phyloP scores from a whole-genome alignment of 2,797 vertebrate species.

The Phoeniculus purpureus region DNA sequence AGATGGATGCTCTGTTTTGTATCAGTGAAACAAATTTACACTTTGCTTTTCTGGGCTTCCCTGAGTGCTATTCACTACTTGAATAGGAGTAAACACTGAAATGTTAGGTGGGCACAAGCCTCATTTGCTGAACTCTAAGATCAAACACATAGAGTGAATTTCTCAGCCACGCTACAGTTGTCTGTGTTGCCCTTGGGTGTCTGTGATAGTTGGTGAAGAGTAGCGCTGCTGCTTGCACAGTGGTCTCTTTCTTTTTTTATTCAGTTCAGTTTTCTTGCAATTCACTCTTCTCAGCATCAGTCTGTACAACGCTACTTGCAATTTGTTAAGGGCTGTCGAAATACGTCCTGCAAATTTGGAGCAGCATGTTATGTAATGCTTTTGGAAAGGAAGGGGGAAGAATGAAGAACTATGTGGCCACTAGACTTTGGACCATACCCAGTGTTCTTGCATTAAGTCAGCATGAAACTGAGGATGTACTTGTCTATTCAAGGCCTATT shows the following conservation, averaged over 20 bases:
- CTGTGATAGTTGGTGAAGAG: background rate
- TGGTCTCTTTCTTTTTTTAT: too few relatives aligned
- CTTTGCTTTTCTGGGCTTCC: background rate
- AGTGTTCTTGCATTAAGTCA: background rate
- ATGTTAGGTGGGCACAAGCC: background rate
- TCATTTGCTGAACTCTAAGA: background rate
- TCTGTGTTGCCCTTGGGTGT: background rate
- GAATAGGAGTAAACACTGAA: background rate
- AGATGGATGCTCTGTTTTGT: background rate
- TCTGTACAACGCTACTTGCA: background rate
- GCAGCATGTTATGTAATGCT: background rate
- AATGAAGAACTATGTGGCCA: background rate
- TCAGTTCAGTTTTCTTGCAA: background rate
- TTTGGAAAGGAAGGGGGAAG: background rate
- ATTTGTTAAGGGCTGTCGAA: background rate
- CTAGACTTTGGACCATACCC: background rate
- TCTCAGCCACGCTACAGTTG: background rate
- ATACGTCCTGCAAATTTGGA: accelerated
- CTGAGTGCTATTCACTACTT: background rate
- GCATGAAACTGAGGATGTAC: background rate
- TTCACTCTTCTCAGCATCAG: background rate
- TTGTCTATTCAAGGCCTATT: background rate
- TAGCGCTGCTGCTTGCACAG: background rate
- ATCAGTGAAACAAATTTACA: background rate
- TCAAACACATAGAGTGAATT: background rate